These are phyloP conservation scores for Lasioglossum morio DNA, from an alignment of 2,888 invertebrate genomes.

Conservation along the genomic window DNA sequence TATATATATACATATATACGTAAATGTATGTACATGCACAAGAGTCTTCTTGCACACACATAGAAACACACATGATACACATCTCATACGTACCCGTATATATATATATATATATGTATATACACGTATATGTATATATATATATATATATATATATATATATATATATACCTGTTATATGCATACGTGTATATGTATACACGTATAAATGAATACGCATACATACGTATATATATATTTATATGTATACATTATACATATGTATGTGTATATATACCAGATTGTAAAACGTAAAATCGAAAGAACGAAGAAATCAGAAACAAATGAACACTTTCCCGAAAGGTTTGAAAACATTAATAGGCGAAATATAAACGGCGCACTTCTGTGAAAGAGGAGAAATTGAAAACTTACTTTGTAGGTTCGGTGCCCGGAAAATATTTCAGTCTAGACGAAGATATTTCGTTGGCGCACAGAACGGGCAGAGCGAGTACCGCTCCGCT, in stretches of 20 bases:
- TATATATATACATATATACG: neutral
- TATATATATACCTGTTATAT: neutral
- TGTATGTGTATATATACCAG: constrained; percentile 28
- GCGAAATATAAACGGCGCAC: neutral
- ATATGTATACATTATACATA: neutral
- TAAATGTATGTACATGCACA: neutral
- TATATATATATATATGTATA: neutral
- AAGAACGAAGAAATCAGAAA: constrained; percentile 28
- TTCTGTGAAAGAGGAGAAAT: neutral
- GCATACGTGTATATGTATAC: neutral
- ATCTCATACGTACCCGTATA: neutral
- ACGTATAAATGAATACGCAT: neutral
- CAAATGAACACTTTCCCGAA: constrained; percentile 10
- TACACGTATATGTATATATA: neutral
- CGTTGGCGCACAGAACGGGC: constrained; percentile 82
- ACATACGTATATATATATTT: neutral
- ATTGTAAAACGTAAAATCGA: constrained; percentile 57
- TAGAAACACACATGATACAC: neutral
- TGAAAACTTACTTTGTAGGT: constrained; percentile 79
- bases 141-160: neutral
- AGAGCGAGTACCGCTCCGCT: constrained; percentile 78
- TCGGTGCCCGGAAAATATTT: constrained; percentile 82
- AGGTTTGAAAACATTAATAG: constrained; percentile 14
- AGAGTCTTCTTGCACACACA: neutral
- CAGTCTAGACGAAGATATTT: constrained; percentile 83